Evolutionary conservation across 2,797 vertebrate genomes (phyloP), one percentile per base, ranked within the genome.

Genomic region (Chaunax sp.): DNA sequence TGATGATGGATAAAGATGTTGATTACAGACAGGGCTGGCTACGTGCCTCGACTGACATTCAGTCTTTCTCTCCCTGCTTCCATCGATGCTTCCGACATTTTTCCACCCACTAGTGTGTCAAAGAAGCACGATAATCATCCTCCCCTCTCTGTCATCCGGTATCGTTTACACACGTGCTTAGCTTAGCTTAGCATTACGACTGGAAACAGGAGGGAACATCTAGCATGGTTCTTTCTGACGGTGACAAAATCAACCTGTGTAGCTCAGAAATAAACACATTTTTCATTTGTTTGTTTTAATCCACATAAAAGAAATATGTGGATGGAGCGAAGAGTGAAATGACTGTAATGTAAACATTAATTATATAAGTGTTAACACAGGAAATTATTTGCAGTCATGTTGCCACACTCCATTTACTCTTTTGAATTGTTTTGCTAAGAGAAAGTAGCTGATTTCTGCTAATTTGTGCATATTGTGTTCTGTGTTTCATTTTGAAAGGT

Each of bases 1-100:
- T 79, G 68, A 72, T 77, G 87, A 88, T 81, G 68, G 79, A 78
- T 84, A 76, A 83, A 81, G 74, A 83, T 65, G 81, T 20, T 83
- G 69, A 87, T 87, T 85, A 81, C 55, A 83, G 73, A 79, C 69
- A 66, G 22, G 19, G 77, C 37, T 56, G 47, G 58, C 57, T 73
- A 28, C 54, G 53, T 0, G 30, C 63, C 56, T 47, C 63, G 52
- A 78, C 37, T 77, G 70, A 65, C 73, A 59, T 51, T 50, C 61
- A 53, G 55, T 55, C 38, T 64, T 64, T 69, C 65, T 57, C 43
- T 20, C 46, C 72, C 63, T 38, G 37, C 57, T 64, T 75, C 70
- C 61, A 68, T 35, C 57, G 37, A 20, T 51, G 22, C 49, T 45
- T 75, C 64, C 47, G 28, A 57, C 59, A 40, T 57, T 68, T 64